These are phyloP conservation scores for Cheumatopsyche charites DNA, from an alignment of 1,140 invertebrate species.

Conservation along the genomic window DNA sequence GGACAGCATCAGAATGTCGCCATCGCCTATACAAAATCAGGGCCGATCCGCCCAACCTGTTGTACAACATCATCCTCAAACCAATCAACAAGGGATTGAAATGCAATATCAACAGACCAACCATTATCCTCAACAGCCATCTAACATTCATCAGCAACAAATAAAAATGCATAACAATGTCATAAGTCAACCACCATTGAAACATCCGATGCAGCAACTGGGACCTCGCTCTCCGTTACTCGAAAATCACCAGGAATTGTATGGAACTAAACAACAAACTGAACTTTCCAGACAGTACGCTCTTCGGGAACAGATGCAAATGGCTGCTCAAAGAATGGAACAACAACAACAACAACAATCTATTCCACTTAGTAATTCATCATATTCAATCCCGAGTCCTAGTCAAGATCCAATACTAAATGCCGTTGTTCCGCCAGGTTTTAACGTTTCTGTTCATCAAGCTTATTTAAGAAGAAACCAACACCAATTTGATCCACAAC, in stretches of 20 bases:
- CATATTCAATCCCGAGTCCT: conserved; percentile 44
- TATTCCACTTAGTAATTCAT: conserved; percentile 52
- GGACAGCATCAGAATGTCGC: conserved; percentile 70
- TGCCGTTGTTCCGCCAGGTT: conserved; percentile 56
- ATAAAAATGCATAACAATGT: conserved; percentile 60
- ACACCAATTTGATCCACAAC: conserved; percentile 56
- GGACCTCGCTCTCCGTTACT: conserved; percentile 59
- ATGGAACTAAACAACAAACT: conserved; percentile 57
- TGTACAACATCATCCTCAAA: conserved; percentile 59
- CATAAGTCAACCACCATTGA: conserved; percentile 58
- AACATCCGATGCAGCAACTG: conserved; percentile 56
- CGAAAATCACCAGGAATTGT: conserved; percentile 60
- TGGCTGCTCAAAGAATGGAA: conserved; percentile 57
- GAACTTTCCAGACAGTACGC: conserved; percentile 58
- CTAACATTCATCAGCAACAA: conserved; percentile 57
- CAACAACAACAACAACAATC: conserved; percentile 53
- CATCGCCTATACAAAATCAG: conserved; percentile 58
- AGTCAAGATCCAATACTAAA: conserved; percentile 42
- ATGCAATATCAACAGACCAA: conserved; percentile 54
- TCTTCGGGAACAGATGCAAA: conserved; percentile 52
- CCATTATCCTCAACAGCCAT: conserved; percentile 54
- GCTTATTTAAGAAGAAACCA: conserved; percentile 62
- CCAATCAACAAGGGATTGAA: conserved; percentile 56
- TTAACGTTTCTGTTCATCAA: conserved; percentile 61
- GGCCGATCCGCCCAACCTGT: conserved; percentile 47